Evolutionary conservation across 2,888 invertebrate species (phyloP).

Genomic region (Drymonia ruficornis): DNA sequence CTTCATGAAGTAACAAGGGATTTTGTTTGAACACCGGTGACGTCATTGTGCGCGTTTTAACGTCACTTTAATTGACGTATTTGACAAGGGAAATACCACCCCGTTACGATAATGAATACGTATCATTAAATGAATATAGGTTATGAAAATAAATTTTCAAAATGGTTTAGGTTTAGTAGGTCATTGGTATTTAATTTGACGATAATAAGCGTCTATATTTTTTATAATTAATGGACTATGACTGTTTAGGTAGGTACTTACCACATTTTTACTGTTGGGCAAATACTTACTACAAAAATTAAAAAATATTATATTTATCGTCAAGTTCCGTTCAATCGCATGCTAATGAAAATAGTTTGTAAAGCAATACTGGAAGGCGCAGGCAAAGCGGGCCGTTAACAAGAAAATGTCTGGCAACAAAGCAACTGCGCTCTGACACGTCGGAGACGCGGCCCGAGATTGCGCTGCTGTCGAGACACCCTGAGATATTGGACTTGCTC

Average conservation of each 20-base stretch:
- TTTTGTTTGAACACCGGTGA: slow-evolving; percentile 30
- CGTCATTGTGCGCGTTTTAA: slow-evolving; percentile 35
- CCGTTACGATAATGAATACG: slow-evolving; percentile 30
- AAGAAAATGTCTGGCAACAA: slow-evolving; percentile 77
- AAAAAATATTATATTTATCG: too few species aligned
- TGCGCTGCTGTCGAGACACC: slow-evolving; percentile 69
- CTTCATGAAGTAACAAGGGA: slow-evolving; percentile 26
- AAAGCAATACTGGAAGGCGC: slow-evolving; percentile 41
- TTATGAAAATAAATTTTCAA: slow-evolving; percentile 20
- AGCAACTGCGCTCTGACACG: slow-evolving; percentile 63
- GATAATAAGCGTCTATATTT: too few species aligned
- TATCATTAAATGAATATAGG: slow-evolving; percentile 24
- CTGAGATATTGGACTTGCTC: slow-evolving; percentile 79
- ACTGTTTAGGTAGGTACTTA: too few species aligned
- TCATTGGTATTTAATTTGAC: too few species aligned
- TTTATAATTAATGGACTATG: too few species aligned
- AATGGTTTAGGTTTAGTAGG: too few species aligned
- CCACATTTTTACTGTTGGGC: too few species aligned
- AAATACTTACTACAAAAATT: too few species aligned
- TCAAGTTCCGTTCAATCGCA: too few species aligned
- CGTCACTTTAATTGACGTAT: slow-evolving; percentile 52
- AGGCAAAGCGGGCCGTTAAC: slow-evolving; percentile 59
- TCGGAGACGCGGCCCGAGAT: slow-evolving; percentile 66
- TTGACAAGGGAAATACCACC: slow-evolving; percentile 33
- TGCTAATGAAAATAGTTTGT: slow-evolving; percentile 14